Conservation (phyloP, 2,888 invertebrate genomes). For the Trachelus tabidus region DNA sequence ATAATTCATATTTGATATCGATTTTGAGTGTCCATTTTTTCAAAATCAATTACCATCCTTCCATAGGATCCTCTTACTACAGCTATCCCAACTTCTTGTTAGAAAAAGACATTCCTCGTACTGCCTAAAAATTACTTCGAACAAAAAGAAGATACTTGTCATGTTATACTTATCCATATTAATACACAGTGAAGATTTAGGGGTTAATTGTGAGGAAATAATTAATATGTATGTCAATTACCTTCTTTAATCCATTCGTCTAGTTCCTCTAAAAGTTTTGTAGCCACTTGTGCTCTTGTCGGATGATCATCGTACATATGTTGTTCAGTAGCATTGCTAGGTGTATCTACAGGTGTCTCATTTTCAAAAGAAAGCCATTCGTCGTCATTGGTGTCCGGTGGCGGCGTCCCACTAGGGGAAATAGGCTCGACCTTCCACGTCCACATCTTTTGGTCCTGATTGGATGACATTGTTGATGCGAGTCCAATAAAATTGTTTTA, state of each 20-base stretch:
- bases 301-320: constrained; percentile 54
- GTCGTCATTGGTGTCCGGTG: constrained; percentile 56
- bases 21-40: background rate
- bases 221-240: constrained; percentile 47
- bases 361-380: constrained; percentile 57
- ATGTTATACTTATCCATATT: too few species aligned
- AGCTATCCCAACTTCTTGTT: background rate
- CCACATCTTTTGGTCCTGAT: constrained; percentile 50
- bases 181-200: background rate
- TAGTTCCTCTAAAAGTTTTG: constrained; percentile 75
- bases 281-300: constrained; percentile 71
- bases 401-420: constrained; percentile 67
- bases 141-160: background rate
- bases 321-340: constrained; percentile 39
- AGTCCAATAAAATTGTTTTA: constrained; percentile 45
- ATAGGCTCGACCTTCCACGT: constrained; percentile 69
- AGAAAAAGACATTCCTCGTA: background rate
- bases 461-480: constrained; percentile 46
- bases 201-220: background rate
- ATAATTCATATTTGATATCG: background rate
- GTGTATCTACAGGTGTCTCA: constrained; percentile 46
- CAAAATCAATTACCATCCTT: background rate
- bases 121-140: background rate
- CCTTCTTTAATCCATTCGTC: constrained; percentile 79
- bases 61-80: background rate